Base-by-base conservation (phyloP, 2,888 invertebrate genomes). In the Melanostoma mellinum region DNA sequence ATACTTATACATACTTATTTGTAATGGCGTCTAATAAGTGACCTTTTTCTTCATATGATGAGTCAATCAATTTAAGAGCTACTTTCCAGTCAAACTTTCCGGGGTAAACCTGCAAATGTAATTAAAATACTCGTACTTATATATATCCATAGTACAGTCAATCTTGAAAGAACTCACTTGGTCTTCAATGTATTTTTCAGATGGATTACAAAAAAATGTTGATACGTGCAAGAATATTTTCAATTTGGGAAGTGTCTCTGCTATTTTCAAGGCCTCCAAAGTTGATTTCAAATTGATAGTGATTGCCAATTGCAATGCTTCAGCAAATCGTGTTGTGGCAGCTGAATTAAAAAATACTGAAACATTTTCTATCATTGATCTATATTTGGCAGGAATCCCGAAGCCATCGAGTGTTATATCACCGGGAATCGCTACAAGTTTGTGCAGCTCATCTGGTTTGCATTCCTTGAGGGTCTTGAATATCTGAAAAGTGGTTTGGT, bases 171-270 rank as follows among this genome's bases (percentile, higher is more conserved):
- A 3, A 50, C 44, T 10, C 42, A 97, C 92, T 61, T 93, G 91
- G 89, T 97, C 97, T 44, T 95, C 94, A 0, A 97, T 94, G 0
- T 92, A 92, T 4, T 93, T 91, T 63, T 94, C 92, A 87, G 97
- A 95, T 0, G 96, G 95, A 90, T 98, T 97, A 6, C 96, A 94
- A 89, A 96, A 98, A 0, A 97, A 96, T 0, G 98, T 97, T 0
- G 97, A 97, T 0, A 97, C 94, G 89, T 98, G 97, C 6, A 97
- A 92, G 6, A 96, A 91, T 0, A 93, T 93, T 93, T 95, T 89
- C 0, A 89, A 86, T 2, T 89, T 76, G 8, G 92, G 92, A 81
- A 94, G 91, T 10, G 93, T 92, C 48, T 93, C 91, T 0, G 94
- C 94, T 1, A 96, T 91, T 20, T 93, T 92, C 0, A 94, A 91